These are phyloP conservation scores for Sebastes paucispinis DNA, from an alignment of 2,797 vertebrate genomes.

Conservation along the genomic window DNA sequence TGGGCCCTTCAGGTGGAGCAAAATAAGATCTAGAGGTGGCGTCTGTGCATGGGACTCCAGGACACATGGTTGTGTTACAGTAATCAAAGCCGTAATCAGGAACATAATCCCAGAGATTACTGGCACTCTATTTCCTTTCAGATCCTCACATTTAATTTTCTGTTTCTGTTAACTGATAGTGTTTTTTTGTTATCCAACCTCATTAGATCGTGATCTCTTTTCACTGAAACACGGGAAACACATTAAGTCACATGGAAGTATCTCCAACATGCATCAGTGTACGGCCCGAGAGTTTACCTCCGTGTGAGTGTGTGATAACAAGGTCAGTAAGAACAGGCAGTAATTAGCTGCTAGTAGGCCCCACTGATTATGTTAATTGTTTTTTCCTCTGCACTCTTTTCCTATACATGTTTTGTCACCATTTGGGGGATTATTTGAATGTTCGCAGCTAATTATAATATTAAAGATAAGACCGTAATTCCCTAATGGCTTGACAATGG, in stretches of 20 bases:
- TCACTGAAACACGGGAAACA: slow-evolving; percentile 15
- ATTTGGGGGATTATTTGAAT: slow-evolving; percentile 34
- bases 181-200: slow-evolving; percentile 39
- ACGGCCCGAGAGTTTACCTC: neutral
- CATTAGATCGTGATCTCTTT: slow-evolving; percentile 48
- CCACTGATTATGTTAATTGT: slow-evolving; percentile 46
- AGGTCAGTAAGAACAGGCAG: slow-evolving; percentile 43
- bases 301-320: slow-evolving; percentile 29
- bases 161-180: slow-evolving; percentile 32
- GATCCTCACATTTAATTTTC: slow-evolving; percentile 46
- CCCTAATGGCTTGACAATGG: neutral
- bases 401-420: slow-evolving; percentile 3
- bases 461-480: slow-evolving; percentile 28
- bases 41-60: neutral
- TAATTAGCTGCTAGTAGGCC: slow-evolving; percentile 50
- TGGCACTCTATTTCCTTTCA: slow-evolving; percentile 32
- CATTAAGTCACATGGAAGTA: slow-evolving; percentile 55
- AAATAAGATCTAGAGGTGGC: slow-evolving; percentile 20
- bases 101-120: slow-evolving; percentile 22
- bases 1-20: slow-evolving; percentile 35
- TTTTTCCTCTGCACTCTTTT: slow-evolving; percentile 28
- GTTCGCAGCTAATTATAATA: slow-evolving; percentile 34
- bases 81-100: slow-evolving; percentile 21
- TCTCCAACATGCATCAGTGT: slow-evolving; percentile 43
- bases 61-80: neutral